Conservation (phyloP, 2,888 invertebrate genomes). For the Axea sp. region DNA sequence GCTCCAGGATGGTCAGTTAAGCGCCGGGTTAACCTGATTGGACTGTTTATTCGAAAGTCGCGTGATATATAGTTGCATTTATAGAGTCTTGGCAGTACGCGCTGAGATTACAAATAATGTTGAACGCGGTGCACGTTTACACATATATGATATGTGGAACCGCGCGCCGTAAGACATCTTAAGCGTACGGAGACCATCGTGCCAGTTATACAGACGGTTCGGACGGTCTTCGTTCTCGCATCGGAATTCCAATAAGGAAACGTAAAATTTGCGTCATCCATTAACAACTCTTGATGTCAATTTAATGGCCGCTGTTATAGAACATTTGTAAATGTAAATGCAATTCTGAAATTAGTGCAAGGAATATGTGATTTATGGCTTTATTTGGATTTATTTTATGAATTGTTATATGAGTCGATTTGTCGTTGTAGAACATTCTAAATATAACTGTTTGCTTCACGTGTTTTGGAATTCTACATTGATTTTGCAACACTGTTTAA, state of each 20-base stretch:
- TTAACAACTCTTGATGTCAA: too few relatives aligned
- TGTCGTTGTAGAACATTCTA: too few relatives aligned
- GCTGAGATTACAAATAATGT: conserved; percentile 65
- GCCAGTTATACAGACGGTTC: conserved; percentile 25
- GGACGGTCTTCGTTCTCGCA: conserved; percentile 16
- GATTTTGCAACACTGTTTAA: too few relatives aligned
- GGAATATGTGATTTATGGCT: too few relatives aligned
- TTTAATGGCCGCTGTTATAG: too few relatives aligned
- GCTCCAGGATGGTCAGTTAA: conserved; percentile 43
- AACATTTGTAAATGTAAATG: too few relatives aligned
- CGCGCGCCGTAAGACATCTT: conserved; percentile 27
- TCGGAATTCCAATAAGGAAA: not conserved
- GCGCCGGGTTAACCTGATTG: conserved; percentile 28
- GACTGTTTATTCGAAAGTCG: conserved; percentile 51
- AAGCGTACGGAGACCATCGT: conserved; percentile 27
- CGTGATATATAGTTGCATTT: conserved; percentile 61
- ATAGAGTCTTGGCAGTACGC: conserved; percentile 74
- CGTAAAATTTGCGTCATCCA: not conserved
- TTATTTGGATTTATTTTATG: too few relatives aligned
- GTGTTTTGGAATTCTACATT: too few relatives aligned
- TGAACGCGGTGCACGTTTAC: conserved; percentile 36
- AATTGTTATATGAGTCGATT: too few relatives aligned
- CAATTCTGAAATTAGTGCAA: too few relatives aligned
- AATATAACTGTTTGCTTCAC: too few relatives aligned
- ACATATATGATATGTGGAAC: conserved; percentile 50